A percentile compares a stretch with the other conserved stretches of the same genome.
Conservation (phyloP, 2,888 invertebrate species). For the Drosophila anomalata region DNA sequence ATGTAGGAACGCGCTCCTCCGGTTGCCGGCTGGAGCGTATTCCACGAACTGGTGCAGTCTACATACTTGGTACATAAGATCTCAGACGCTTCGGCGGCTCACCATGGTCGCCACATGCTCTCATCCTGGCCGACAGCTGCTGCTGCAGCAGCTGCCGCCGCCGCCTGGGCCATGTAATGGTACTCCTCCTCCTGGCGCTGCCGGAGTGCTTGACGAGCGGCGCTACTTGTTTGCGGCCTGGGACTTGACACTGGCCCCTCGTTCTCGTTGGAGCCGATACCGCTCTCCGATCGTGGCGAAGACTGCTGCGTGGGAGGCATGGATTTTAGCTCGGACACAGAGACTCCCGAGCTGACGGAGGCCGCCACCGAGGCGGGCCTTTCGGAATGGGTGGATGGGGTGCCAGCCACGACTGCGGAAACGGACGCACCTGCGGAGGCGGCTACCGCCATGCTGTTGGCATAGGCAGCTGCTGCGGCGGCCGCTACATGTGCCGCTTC, state of each 20-base stretch:
- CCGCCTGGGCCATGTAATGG: constrained; percentile 44
- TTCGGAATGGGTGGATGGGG: constrained; percentile 52
- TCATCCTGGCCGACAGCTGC: constrained; percentile 79
- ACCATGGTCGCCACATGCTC: constrained; percentile 86
- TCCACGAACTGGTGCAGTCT: constrained; percentile 64
- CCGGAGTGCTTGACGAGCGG: constrained; percentile 66
- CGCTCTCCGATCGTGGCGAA: constrained; percentile 66
- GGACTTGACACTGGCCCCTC: constrained; percentile 62
- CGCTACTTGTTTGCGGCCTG: constrained; percentile 68
- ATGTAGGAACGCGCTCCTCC: constrained; percentile 19
- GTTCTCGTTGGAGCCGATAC: constrained; percentile 68
- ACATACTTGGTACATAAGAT: constrained; percentile 71
- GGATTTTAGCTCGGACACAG: constrained; percentile 68
- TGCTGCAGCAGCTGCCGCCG: constrained; percentile 30
- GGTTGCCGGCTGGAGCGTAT: constrained; percentile 30
- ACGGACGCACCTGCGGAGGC: constrained; percentile 47
- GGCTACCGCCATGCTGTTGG: constrained; percentile 67
- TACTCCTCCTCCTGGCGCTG: constrained; percentile 69
- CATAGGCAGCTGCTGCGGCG: constrained; percentile 73
- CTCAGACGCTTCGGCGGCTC: constrained; percentile 44
- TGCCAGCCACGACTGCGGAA: constrained; percentile 29
- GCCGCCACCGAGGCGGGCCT: constrained; percentile 70
- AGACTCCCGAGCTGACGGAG: constrained; percentile 72
- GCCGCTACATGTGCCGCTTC: constrained; percentile 78
- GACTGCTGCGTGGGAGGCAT: constrained; percentile 70